Percentiles rank a stretch among this genome's conserved stretches.
phyloP scores from a whole-genome alignment of 2,797 vertebrate genomes.

The Karalla daura region DNA sequence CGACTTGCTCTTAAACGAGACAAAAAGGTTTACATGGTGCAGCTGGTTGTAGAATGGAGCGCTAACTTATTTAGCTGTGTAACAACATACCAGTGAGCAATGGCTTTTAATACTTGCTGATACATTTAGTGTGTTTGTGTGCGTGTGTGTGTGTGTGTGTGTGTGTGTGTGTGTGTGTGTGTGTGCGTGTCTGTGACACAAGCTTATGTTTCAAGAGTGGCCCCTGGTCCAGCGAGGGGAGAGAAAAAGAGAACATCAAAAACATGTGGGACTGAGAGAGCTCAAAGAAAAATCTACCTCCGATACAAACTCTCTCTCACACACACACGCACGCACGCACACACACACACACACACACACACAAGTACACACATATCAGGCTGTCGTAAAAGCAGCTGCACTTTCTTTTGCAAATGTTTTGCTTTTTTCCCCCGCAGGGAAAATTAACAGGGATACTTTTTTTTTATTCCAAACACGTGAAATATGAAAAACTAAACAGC shows the following conservation, averaged over 20 bases:
- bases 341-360: constrained; percentile 17
- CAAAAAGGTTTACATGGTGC: constrained; percentile 67
- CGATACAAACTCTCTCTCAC: constrained; percentile 38
- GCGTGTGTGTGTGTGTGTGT: constrained; percentile 31
- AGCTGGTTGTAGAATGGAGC: constrained; percentile 56
- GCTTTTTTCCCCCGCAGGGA: constrained; percentile 30
- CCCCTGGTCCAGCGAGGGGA: constrained; percentile 65
- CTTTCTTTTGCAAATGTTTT: constrained; percentile 56
- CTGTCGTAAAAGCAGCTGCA: constrained; percentile 64
- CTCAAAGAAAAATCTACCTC: constrained; percentile 70
- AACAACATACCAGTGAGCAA: constrained; percentile 55
- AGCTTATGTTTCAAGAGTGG: constrained; percentile 65
- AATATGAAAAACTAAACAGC: constrained; percentile 49
- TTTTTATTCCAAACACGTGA: constrained; percentile 53
- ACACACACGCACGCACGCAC: constrained; percentile 1
- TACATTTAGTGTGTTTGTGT: constrained; percentile 23
- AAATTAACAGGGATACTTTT: constrained; percentile 59
- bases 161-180: constrained; percentile 9
- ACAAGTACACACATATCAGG: constrained; percentile 29
- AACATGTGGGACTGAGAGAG: constrained; percentile 75
- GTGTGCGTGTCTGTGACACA: constrained; percentile 26
- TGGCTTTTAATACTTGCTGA: constrained; percentile 48
- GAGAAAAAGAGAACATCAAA: constrained; percentile 78
- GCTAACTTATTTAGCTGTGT: constrained; percentile 46
- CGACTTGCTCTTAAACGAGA: constrained; percentile 61